Evolutionary conservation across 2,113 vertebrate species (phyloP).

Genomic region (Puntigrus tetrazona): DNA sequence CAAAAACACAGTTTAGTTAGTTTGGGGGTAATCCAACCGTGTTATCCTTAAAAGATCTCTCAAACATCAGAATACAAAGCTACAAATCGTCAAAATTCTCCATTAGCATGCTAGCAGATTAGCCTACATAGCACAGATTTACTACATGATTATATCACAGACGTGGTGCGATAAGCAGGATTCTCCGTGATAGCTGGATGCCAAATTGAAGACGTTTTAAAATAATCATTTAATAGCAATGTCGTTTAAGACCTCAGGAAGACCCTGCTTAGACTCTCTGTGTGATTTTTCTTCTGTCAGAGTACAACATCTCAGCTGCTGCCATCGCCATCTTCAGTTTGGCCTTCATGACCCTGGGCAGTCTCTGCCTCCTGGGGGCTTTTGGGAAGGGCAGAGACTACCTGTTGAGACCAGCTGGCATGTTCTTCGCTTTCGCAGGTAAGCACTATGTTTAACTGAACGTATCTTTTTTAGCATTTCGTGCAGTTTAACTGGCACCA

Average conservation of each 20-base stretch:
- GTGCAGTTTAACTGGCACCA: not conserved
- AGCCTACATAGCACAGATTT: not conserved
- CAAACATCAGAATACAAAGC: not conserved
- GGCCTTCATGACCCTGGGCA: conserved; percentile 86
- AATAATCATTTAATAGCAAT: not conserved
- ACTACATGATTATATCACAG: no score
- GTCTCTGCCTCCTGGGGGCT: conserved; percentile 83
- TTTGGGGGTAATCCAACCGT: not conserved
- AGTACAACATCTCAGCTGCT: conserved; percentile 97
- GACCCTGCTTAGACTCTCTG: not conserved
- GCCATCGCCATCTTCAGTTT: conserved; percentile 95
- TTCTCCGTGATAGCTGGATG: not conserved
- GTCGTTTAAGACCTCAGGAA: not conserved
- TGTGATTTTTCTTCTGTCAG: conserved; percentile 65
- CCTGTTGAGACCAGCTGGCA: conserved; percentile 89
- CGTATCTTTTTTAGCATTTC: not conserved
- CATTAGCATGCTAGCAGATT: not conserved
- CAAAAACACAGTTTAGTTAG: not conserved
- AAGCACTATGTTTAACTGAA: conserved; percentile 11
- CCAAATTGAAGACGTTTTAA: not conserved
- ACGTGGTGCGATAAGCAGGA: not conserved
- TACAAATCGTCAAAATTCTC: not conserved
- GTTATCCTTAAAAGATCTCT: not conserved
- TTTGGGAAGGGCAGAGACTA: conserved; percentile 89
- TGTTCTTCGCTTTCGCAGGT: conserved; percentile 98